Evolutionary conservation across 2,113 vertebrate species (phyloP), one percentile per base, ranked within the genome.

Genomic region (Craseonycteris thonglongyai): DNA sequence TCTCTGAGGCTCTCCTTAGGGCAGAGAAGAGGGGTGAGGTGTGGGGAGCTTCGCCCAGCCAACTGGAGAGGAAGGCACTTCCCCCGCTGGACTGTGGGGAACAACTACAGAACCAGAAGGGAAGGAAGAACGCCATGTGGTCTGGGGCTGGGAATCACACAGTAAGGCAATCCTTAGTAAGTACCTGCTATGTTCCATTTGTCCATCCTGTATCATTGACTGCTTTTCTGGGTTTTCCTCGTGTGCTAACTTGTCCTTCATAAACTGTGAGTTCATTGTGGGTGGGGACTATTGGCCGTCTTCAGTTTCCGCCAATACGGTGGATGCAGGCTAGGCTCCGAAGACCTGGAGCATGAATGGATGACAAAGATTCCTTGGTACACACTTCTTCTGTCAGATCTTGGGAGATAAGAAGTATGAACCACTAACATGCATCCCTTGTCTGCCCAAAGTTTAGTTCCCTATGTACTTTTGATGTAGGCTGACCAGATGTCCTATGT

Each of bases 121-220:
- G 45, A 30, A 7, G 6, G 5, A 6, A n/a, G 76, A 18, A 5
- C 2, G 0, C 4, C 61, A 2, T 7, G 6, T 24, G 40, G 24
- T 26, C 15, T 1, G 4, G 10, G 30, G 6, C 38, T 18, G 47
- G 15, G n/a, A 28, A 3, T 0, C 13, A 1, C 38, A 7, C 6
- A 3, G 24, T 10, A 11, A 49, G 45, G 71, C 35, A n/a, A 40
- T 2, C 5, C 28, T 47, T 22, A 7, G 3, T 4, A 16, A 19
- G 49, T 13, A 18, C 2, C 61, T 8, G 21, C 9, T 12, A 2
- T 0, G 0, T 4, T 21, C 6, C 3, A 0, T 63, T 10, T 19
- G 10, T 13, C 30, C 49, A 47, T 47, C 69, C 33, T 47, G 6
- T 8, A 14, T 11, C 35, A 5, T 1, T 4, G 24, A 4, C 3